Evolutionary conservation across 2,888 invertebrate species (phyloP).

Genomic region (Darwinula stevensoni): DNA sequence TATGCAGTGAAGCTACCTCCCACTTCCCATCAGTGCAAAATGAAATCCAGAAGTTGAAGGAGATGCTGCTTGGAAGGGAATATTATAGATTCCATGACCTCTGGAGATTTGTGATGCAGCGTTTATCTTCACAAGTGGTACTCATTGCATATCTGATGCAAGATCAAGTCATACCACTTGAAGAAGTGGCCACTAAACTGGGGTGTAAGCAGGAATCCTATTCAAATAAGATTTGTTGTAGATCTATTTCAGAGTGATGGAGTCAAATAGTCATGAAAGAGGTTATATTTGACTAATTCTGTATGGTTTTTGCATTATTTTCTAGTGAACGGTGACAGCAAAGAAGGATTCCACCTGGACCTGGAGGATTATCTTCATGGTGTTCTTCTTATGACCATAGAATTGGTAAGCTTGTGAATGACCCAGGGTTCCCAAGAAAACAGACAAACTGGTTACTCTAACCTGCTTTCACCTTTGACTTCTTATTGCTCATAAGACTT

Average conservation of each 20-base stretch:
- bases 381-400: conserved; percentile 45
- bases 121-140: conserved; percentile 42
- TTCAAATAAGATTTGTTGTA: background rate
- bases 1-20: too few relatives aligned
- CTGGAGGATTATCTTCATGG: conserved; percentile 71
- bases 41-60: too few relatives aligned
- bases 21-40: too few relatives aligned
- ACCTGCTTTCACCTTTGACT: conserved; percentile 3
- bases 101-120: conserved; percentile 53
- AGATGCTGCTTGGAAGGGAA: too few relatives aligned
- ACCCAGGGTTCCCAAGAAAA: too few relatives aligned
- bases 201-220: conserved; percentile 28
- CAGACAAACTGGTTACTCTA: too few relatives aligned
- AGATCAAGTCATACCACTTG: conserved; percentile 37
- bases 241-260: too few relatives aligned
- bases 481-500: background rate
- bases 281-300: background rate
- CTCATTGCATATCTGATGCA: conserved; percentile 48
- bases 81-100: conserved; percentile 39
- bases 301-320: conserved; percentile 7
- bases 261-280: conserved; percentile 1
- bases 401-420: conserved; percentile 30
- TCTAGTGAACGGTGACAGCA: conserved; percentile 32
- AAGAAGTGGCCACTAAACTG: conserved; percentile 40
- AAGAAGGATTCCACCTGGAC: conserved; percentile 59